These are phyloP conservation scores for Trichonephila clavata DNA, from an alignment of 1,140 invertebrate genomes.

Conservation along the genomic window DNA sequence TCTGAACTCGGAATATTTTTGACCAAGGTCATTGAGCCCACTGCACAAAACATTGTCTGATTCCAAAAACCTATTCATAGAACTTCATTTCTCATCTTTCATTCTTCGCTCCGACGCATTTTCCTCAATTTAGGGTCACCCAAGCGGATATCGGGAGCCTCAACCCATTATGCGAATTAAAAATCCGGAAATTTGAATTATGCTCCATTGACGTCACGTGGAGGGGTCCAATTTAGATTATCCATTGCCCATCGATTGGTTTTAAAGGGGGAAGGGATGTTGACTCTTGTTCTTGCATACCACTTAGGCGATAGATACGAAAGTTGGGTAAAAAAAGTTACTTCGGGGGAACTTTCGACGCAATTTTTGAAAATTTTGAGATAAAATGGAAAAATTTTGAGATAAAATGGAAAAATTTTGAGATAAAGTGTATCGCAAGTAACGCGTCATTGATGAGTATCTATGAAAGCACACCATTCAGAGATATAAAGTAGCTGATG, in stretches of 20 bases:
- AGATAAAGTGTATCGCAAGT: not conserved
- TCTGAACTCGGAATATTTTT: no score
- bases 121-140: slow-evolving; percentile 27
- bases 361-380: not conserved
- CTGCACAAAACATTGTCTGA: no score
- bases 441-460: not conserved
- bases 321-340: not conserved
- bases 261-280: not conserved
- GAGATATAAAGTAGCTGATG: not conserved
- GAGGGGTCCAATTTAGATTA: slow-evolving; percentile 52
- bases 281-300: not conserved
- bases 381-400: not conserved
- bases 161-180: slow-evolving; percentile 32
- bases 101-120: not conserved
- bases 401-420: not conserved
- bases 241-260: not conserved
- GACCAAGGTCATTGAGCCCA: not conserved
- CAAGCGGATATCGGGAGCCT: not conserved
- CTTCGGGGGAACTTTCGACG: not conserved
- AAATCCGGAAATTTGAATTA: slow-evolving; percentile 49
- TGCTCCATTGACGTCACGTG: slow-evolving; percentile 42
- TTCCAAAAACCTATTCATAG: not conserved
- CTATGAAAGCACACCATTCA: not conserved
- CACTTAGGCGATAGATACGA: not conserved
- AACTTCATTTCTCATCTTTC: not conserved